Conservation (phyloP, 2,888 invertebrate species). For the Melanophora roralis region DNA sequence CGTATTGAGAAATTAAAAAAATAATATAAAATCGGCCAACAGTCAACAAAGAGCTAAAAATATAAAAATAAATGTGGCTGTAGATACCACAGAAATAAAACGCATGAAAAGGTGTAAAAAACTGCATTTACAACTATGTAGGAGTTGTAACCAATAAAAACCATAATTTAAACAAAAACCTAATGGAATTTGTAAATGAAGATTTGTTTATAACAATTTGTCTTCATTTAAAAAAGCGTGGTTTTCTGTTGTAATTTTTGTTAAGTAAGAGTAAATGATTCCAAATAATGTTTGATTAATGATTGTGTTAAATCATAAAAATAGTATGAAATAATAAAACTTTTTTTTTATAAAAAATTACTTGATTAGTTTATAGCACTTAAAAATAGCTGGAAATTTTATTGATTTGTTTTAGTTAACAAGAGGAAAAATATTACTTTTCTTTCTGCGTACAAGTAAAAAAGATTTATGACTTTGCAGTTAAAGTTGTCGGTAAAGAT, state of each 20-base stretch:
- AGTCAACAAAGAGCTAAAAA: neutral
- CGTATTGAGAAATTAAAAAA: neutral
- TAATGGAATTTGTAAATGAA: neutral
- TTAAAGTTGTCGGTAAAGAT: neutral
- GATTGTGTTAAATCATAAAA: neutral
- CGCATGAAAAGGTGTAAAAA: neutral
- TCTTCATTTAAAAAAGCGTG: neutral
- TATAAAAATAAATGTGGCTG: too few species aligned
- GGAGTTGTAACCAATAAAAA: neutral
- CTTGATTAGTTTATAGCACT: neutral
- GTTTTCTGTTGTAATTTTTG: neutral
- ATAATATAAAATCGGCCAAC: constrained; percentile 6
- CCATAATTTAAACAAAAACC: neutral
- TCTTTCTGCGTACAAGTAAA: neutral
- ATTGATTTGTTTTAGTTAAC: neutral
- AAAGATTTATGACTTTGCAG: constrained; percentile 7
- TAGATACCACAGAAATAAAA: neutral
- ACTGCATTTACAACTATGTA: neutral
- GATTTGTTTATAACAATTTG: neutral
- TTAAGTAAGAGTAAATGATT: neutral
- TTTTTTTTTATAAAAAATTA: neutral
- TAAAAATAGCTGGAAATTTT: neutral
- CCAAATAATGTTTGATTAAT: neutral
- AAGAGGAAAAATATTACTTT: neutral
- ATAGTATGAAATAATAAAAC: neutral